Base-by-base conservation (phyloP, 2,797 vertebrate species). In the Phataginus tricuspis region DNA sequence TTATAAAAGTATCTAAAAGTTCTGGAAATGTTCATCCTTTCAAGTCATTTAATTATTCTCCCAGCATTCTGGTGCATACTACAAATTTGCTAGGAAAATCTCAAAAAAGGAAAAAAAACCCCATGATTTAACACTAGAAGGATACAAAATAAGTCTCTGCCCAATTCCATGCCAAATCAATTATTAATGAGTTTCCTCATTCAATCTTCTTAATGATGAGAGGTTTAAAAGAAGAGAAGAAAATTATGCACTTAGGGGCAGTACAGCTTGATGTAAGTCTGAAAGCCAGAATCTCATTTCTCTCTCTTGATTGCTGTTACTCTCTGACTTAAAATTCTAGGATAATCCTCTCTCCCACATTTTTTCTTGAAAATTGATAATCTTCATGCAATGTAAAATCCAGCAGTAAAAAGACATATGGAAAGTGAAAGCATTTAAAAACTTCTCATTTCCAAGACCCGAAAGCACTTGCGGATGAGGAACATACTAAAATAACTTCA, bases 71-170 rank as follows among this genome's bases (percentile, higher is more conserved):
- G 27, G 18, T 55, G 86, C 72, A 94, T n/a, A 66, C 55, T 75
- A 83, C 64, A 84, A 79, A 84, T 91, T 79, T 89, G 27, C 90
- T 86, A 66, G 42, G 45, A 57, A 94, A 96, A 95, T 31, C 21
- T 82, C 61, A 84, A 87, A 86, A 79, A 84, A 66, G 31, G 21
- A 45, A 64, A 83, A 39, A 19, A n/a, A 27, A 34, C 2, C 51
- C 14, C 31, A n/a, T 29, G 87, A 27, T 66, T 15, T 85, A 84
- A 94, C 16, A 45, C 37, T 94, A 86, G 7, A 53, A 83, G 13
- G 31, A 79, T 37, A 86, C 23, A 71, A 95, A 84, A 68, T 55
- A 84, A 61, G 39, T 31, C 53, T 87, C 80, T 29, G 31, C 4
- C 53, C 78, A 83, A 90, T 57, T 93, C 51, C 86, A 84, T 34